Conservation (phyloP, 2,888 invertebrate genomes). For the Globia sparganii region DNA sequence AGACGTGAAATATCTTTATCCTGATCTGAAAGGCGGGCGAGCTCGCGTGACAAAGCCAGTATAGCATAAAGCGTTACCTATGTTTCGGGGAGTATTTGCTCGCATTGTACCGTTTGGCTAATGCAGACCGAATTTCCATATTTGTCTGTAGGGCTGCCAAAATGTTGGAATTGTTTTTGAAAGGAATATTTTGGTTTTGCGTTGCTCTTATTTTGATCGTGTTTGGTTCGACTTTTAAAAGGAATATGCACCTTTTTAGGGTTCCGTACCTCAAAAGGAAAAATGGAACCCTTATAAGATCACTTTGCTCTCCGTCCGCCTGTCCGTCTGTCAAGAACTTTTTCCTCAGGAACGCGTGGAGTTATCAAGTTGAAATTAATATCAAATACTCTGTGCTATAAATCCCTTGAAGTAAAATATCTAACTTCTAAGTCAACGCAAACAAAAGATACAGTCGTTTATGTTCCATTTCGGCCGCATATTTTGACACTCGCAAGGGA, state of each 20-base stretch:
- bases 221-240: conserved; percentile 13
- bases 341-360: too few species aligned
- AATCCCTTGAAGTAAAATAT: too few species aligned
- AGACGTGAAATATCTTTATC: conserved; percentile 32
- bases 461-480: too few species aligned
- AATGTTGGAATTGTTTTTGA: conserved; percentile 32
- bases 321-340: too few species aligned
- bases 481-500: too few species aligned
- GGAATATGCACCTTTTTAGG: conserved; percentile 7
- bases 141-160: conserved; percentile 61
- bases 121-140: conserved; percentile 65
- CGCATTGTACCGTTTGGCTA: conserved; percentile 67
- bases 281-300: not conserved
- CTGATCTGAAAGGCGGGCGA: conserved; percentile 23
- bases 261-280: too few species aligned
- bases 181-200: conserved; percentile 28
- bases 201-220: conserved; percentile 32
- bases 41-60: conserved; percentile 41
- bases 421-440: too few species aligned
- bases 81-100: conserved; percentile 62
- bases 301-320: too few species aligned
- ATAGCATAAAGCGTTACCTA: conserved; percentile 51
- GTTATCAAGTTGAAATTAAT: too few species aligned
- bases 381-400: too few species aligned
- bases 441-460: too few species aligned